Evolutionary conservation across 1,140 invertebrate species (phyloP).

Genomic region (Zaprionus inermis): DNA sequence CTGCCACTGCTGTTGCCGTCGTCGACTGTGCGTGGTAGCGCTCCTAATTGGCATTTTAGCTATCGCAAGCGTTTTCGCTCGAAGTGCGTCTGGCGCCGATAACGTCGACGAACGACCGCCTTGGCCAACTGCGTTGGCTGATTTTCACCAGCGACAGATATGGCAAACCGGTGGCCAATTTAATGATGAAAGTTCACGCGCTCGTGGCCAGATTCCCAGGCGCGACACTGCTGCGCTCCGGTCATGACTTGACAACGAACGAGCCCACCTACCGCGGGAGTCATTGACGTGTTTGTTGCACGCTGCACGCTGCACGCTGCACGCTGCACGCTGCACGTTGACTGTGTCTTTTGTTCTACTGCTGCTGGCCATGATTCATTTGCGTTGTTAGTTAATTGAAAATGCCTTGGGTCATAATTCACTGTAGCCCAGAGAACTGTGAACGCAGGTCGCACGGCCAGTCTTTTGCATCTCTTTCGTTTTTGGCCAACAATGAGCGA

Average conservation of each 20-base stretch:
- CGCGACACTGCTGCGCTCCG: neutral
- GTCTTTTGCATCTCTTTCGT: conserved; percentile 39
- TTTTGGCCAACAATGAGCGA: conserved; percentile 40
- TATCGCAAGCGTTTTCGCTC: conserved; percentile 34
- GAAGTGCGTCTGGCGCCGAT: conserved; percentile 11
- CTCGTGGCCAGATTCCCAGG: conserved; percentile 12
- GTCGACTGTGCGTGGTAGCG: neutral
- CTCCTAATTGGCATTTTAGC: conserved; percentile 59
- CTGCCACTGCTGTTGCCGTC: neutral
- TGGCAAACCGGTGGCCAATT: conserved; percentile 29
- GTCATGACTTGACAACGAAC: conserved; percentile 8
- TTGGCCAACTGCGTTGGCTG: conserved; percentile 23
- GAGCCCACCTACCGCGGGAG: neutral
- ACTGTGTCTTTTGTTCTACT: conserved; percentile 49
- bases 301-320: too few relatives aligned
- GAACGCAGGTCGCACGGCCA: conserved; percentile 44
- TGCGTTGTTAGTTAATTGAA: conserved; percentile 60
- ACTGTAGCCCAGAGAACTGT: conserved; percentile 26
- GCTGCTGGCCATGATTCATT: conserved; percentile 55
- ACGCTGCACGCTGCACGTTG: too few relatives aligned
- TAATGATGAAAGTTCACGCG: conserved; percentile 53
- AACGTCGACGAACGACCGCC: neutral
- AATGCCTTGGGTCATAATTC: conserved; percentile 50
- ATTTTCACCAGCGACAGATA: conserved; percentile 46
- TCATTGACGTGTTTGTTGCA: neutral